Percentiles rank a stretch among this genome's conserved stretches.
Evolutionary conservation across 2,797 vertebrate genomes (phyloP).

Genomic region (Smutsia temminckii): DNA sequence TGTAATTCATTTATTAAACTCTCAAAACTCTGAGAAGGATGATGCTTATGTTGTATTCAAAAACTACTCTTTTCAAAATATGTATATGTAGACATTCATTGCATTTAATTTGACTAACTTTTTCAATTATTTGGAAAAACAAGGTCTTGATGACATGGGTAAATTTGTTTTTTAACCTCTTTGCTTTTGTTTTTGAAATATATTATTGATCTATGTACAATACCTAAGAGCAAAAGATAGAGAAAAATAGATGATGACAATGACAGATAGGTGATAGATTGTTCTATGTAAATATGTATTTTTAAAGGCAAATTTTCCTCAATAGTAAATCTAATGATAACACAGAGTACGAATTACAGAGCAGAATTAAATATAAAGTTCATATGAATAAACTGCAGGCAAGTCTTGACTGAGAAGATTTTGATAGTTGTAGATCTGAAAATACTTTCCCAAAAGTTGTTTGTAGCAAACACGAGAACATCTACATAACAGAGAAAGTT

Average conservation of each 20-base stretch:
- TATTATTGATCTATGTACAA: neutral
- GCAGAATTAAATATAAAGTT: neutral
- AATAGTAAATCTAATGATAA: neutral
- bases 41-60: neutral
- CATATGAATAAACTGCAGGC: neutral
- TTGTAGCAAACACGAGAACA: neutral
- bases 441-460: neutral
- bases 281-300: neutral
- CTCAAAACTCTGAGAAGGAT: neutral
- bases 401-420: conserved; percentile 2
- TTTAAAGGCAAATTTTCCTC: neutral
- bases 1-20: conserved; percentile 74
- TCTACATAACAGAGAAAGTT: neutral
- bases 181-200: neutral
- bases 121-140: conserved; percentile 33
- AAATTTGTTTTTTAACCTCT: neutral
- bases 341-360: neutral
- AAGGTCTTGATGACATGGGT: neutral
- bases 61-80: neutral
- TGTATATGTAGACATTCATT: neutral
- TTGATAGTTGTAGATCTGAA: neutral
- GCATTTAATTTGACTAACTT: neutral
- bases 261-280: no score
- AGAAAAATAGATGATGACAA: no score
- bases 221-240: neutral